Evolutionary conservation across 2,888 invertebrate species (phyloP), one percentile per base, ranked within the genome.

Genomic region (Dasysyrphus tricinctus): DNA sequence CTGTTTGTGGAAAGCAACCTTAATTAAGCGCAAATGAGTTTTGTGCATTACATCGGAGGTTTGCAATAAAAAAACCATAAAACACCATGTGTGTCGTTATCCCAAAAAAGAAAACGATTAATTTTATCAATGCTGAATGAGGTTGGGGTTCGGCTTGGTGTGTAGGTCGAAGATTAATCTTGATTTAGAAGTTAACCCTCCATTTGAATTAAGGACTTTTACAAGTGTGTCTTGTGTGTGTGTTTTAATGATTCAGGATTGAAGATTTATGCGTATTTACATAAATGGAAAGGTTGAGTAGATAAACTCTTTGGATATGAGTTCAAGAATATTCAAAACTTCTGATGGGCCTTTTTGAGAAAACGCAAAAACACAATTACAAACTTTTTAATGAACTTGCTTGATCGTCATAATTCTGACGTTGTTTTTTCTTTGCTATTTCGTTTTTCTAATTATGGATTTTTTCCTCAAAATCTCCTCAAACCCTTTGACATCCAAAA

Each of bases 21-120:
- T 63, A 63, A 63, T 63, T 63, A 44, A 63, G 63, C 63, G 63
- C 3, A 63, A 63, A 63, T 63, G 44, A 65, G 63, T 65, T 44
- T 47, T 29, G 42, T 63, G 42, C 44, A 63, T 32, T 44, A 44
- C 44, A 63, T 63, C n/a, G 14, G 39, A 42, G 42, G 63, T 54
- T 42, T 9, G 42, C 5, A 44, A 29, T 63, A 29, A 44, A 44
- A 63, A 63, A 44, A 32, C 0, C 63, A 63, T 63, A 63, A 63
- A 44, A 42, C 63, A 63, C 29, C 44, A 63, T 63, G 63, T 63
- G 63, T 44, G 44, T 44, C 42, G 29, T 42, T 44, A 44, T 37
- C 37, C 37, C 29, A 39, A 61, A 44, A 29, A 44, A 63, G 9
- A 29, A 14, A 14, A 29, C 39, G n/a, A 44, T 44, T 44, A 29